Evolutionary conservation across 2,797 vertebrate species (phyloP).

Genomic region (Hyperoplus lanceolatus): DNA sequence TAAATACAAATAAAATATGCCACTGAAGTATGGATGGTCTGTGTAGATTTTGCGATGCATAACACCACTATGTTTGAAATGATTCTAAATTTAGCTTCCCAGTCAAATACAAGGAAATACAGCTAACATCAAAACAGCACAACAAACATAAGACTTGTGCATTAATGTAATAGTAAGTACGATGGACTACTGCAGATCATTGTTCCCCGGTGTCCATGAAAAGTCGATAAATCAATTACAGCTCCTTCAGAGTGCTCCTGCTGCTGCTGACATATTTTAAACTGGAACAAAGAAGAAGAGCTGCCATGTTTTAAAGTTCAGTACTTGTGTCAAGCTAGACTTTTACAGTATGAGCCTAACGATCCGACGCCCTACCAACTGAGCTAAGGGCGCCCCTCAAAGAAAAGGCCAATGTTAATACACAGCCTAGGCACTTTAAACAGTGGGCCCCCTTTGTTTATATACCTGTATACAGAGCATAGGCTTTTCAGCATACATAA

Average conservation of each 20-base stretch:
- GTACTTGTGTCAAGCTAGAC: background rate
- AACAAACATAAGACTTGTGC: background rate
- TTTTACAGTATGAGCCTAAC: background rate
- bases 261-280: background rate
- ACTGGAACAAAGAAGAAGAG: background rate
- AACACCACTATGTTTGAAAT: background rate
- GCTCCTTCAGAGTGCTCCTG: background rate
- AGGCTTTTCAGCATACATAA: too few relatives aligned
- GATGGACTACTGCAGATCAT: background rate
- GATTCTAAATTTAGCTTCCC: background rate
- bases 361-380: background rate
- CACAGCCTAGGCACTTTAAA: too few relatives aligned
- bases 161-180: background rate
- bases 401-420: too few relatives aligned
- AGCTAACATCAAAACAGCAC: background rate
- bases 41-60: background rate
- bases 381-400: too few relatives aligned
- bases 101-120: background rate
- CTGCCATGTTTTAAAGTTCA: background rate
- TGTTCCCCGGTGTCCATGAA: background rate
- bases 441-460: too few relatives aligned
- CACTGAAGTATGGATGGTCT: background rate
- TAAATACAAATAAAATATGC: background rate
- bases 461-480: background rate
- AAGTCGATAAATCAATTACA: constrained; percentile 16